Evolutionary conservation across 1,140 invertebrate species (phyloP).

Genomic region (Teleopsis dalmanni): DNA sequence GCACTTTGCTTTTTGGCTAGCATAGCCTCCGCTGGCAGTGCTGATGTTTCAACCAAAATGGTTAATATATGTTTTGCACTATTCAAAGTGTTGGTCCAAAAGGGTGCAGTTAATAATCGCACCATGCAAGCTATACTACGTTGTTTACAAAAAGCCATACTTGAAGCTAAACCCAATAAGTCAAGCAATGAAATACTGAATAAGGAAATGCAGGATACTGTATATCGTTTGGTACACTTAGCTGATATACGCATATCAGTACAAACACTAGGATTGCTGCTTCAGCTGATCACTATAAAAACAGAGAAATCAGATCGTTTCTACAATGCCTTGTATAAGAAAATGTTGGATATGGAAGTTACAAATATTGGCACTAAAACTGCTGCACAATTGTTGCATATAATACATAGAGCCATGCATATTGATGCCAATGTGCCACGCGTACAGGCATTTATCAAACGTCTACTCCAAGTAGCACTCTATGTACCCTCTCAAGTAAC

Average conservation of each 20-base stretch:
- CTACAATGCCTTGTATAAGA: slow-evolving; percentile 84
- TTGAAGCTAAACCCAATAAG: slow-evolving; percentile 31
- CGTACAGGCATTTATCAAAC: slow-evolving; percentile 79
- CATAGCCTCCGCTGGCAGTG: slow-evolving; percentile 55
- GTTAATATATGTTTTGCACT: slow-evolving; percentile 92
- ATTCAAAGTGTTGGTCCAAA: slow-evolving; percentile 87
- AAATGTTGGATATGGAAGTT: slow-evolving; percentile 72
- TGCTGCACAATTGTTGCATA: slow-evolving; percentile 76
- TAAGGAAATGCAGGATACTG: slow-evolving; percentile 54
- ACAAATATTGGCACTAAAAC: slow-evolving; percentile 57
- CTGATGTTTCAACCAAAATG: slow-evolving; percentile 69
- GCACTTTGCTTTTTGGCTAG: slow-evolving; percentile 86
- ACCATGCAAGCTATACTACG: slow-evolving; percentile 78
- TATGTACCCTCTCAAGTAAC: slow-evolving; percentile 32
- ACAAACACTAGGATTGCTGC: slow-evolving; percentile 79
- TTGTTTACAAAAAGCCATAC: slow-evolving; percentile 39
- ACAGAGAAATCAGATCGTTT: slow-evolving; percentile 56
- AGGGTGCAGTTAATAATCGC: slow-evolving; percentile 82
- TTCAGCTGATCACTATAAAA: slow-evolving; percentile 64
- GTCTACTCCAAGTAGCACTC: slow-evolving; percentile 69
- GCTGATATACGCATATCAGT: slow-evolving; percentile 75
- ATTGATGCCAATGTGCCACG: slow-evolving; percentile 65
- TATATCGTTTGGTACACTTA: slow-evolving; percentile 85
- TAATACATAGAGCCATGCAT: slow-evolving; percentile 78
- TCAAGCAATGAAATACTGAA: slow-evolving; percentile 30